These are phyloP conservation scores for Egretta garzetta DNA, from an alignment of 2,113 vertebrate species.

Conservation along the genomic window DNA sequence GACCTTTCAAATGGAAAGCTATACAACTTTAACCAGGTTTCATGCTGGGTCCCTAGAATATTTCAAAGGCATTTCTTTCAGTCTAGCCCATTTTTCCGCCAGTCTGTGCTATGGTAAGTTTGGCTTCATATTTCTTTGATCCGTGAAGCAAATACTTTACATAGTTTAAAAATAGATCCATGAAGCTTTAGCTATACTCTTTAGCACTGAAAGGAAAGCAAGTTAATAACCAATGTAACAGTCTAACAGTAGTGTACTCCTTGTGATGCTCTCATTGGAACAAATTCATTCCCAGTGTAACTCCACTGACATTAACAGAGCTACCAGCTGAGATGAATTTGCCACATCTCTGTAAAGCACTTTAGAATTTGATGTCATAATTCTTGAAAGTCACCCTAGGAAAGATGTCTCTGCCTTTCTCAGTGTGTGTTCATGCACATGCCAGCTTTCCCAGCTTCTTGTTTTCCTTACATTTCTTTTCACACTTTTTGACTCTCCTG, in stretches of 20 bases:
- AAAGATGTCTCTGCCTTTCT: constrained; percentile 23
- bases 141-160: constrained; percentile 47
- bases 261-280: constrained; percentile 34
- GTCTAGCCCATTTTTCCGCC: constrained; percentile 15
- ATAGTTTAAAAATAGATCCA: constrained; percentile 56
- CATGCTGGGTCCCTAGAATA: constrained; percentile 47
- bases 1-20: constrained; percentile 60
- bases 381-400: not conserved
- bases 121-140: constrained; percentile 45
- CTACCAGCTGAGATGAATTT: constrained; percentile 57
- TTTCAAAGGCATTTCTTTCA: constrained; percentile 58
- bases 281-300: constrained; percentile 41
- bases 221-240: constrained; percentile 42
- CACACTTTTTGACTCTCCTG: not conserved
- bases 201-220: constrained; percentile 10
- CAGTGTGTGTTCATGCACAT: not conserved
- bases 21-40: constrained; percentile 54
- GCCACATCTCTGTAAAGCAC: constrained; percentile 10
- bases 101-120: constrained; percentile 23
- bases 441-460: not conserved
- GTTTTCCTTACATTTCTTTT: constrained; percentile 6
- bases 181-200: not conserved
- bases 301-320: constrained; percentile 36
- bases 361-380: constrained; percentile 52
- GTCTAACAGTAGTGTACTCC: constrained; percentile 12